Evolutionary conservation across 1,140 invertebrate species (phyloP), one percentile per base, ranked within the genome.

Genomic region (Lasaia peninsularis): DNA sequence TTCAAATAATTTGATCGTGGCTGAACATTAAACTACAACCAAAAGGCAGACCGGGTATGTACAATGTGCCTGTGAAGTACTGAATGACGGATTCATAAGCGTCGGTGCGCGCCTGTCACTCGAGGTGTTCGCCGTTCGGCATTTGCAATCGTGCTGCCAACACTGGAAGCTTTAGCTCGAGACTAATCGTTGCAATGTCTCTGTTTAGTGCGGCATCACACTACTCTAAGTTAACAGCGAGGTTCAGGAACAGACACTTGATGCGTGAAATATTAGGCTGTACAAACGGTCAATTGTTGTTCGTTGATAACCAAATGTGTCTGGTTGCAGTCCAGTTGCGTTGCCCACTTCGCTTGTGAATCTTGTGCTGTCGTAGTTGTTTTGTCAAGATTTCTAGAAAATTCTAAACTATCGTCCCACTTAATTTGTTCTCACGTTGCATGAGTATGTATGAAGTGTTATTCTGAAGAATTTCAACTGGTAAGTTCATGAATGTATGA

Each of bases 151-250:
- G 75, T 75, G 76, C 78, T 73, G 70, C 65, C 75, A 73, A 71
- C 75, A 74, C 73, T 78, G 68, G 65, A 86, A 88, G 86, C 86
- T 75, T 71, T 75, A 81, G 80, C 28, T 52, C 62, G 73, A 75
- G 67, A 74, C 78, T 79, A 80, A 62, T 72, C 69, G 67, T 71
- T 75, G 76, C 74, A 77, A 75, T 73, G 75, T 75, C 78, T 74
- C 70, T 71, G 62, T 62, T 75, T 63, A 67, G 83, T 86, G 81
- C 75, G 71, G 75, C 86, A 86, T 78, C 72, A 84, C 80, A 86
- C 86, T 88, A 88, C 82, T 63, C 83, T 82, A 88, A 78, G 49
- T 80, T 68, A 83, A 86, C 76, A 85, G 77, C 80, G 82, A 86
- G 73, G 82, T 67, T 86, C 74, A 77, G 71, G 73, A 78, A 83